A percentile compares a stretch with the other conserved stretches of the same genome.
These are phyloP conservation scores for Octomys mimax DNA, from an alignment of 2,797 vertebrate genomes.

Conservation along the genomic window DNA sequence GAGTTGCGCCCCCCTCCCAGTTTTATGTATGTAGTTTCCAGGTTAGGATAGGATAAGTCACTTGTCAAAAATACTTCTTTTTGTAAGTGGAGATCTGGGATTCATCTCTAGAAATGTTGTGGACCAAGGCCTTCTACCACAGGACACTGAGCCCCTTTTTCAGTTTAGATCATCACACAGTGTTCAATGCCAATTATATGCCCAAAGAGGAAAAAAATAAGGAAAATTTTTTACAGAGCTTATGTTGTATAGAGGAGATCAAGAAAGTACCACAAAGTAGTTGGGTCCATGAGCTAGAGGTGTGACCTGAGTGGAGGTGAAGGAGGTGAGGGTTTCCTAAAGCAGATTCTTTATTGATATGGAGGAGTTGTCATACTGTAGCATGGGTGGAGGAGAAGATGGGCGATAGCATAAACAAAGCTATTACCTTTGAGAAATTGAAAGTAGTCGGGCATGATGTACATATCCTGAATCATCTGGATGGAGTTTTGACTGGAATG, in stretches of 20 bases:
- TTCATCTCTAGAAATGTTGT: background rate
- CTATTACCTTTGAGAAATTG: background rate
- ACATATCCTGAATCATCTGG: accelerated
- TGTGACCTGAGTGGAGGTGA: background rate
- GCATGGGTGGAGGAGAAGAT: background rate
- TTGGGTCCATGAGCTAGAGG: too few relatives aligned
- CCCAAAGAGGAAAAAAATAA: background rate
- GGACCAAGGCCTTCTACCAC: background rate
- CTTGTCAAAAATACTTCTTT: background rate
- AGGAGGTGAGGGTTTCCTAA: background rate
- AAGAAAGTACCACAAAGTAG: background rate
- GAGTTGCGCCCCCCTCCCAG: background rate
- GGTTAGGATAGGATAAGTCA: background rate
- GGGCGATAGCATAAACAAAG: background rate
- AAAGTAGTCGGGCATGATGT: background rate
- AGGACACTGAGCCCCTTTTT: background rate
- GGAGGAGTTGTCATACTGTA: background rate
- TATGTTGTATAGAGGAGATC: background rate
- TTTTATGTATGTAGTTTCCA: background rate
- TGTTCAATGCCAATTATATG: background rate
- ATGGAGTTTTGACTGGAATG: background rate
- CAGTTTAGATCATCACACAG: background rate
- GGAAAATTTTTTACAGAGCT: background rate
- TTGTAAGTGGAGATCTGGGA: background rate
- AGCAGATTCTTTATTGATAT: background rate